These are phyloP conservation scores for Anthoscopus minutus DNA, from an alignment of 2,113 vertebrate species.

Conservation along the genomic window DNA sequence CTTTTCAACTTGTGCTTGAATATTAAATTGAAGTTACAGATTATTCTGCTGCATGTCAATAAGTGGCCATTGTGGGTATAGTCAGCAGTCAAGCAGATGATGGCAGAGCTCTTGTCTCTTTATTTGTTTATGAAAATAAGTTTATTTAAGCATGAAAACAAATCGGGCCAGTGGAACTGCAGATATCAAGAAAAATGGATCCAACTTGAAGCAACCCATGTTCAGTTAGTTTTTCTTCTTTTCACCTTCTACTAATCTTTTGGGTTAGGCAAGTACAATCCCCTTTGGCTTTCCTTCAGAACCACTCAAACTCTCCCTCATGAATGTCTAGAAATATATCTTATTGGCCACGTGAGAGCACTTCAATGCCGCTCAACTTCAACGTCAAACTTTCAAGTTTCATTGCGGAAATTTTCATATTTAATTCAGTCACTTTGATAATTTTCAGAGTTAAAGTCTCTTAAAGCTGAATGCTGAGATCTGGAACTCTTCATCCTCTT, in stretches of 20 bases:
- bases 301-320: background rate
- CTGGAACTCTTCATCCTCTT: background rate
- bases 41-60: background rate
- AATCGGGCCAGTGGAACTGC: background rate
- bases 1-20: background rate
- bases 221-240: background rate
- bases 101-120: background rate
- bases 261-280: background rate
- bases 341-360: fast-evolving
- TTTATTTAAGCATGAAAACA: background rate
- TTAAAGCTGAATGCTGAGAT: background rate
- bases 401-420: background rate
- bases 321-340: background rate
- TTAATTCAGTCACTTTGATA: background rate
- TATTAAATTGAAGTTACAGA: background rate
- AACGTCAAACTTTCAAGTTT: background rate
- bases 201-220: fast-evolving
- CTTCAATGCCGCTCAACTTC: background rate
- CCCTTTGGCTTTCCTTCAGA: background rate
- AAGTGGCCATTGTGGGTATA: background rate
- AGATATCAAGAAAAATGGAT: background rate
- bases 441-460: background rate
- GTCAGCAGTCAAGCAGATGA: background rate
- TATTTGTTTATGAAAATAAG: background rate
- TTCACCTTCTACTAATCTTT: background rate